These are phyloP conservation scores for Callipepla squamata DNA, from an alignment of 2,113 vertebrate species.

Conservation along the genomic window DNA sequence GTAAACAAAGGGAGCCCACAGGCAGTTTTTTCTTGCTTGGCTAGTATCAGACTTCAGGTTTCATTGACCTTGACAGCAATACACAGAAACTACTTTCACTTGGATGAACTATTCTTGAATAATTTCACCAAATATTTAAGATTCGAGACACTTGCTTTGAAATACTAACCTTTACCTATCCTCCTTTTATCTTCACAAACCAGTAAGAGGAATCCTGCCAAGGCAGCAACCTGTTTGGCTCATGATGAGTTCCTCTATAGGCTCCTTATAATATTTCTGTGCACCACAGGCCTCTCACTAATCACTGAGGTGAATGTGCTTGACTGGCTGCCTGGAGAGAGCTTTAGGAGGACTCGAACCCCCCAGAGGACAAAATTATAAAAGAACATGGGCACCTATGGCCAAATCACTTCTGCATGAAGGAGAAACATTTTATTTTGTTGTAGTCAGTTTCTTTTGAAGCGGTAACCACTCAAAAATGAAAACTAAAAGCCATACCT, in stretches of 20 bases:
- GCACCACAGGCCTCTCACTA: background rate
- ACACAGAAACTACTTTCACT: constrained; percentile 22
- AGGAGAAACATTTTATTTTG: constrained; percentile 42
- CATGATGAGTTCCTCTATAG: background rate
- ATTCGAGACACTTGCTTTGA: constrained; percentile 44
- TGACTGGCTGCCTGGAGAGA: constrained; percentile 45
- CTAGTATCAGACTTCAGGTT: background rate
- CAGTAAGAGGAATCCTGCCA: constrained; percentile 48
- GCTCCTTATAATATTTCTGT: constrained; percentile 12
- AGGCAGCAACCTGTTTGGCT: constrained; percentile 51
- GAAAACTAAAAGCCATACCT: background rate
- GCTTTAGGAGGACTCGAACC: constrained; percentile 33
- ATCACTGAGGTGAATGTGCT: constrained; percentile 13
- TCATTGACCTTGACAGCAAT: constrained; percentile 51
- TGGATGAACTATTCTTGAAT: constrained; percentile 41
- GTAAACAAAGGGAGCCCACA: constrained; percentile 1
- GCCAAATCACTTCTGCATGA: constrained; percentile 29
- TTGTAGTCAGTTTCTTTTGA: constrained; percentile 37
- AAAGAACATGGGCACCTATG: background rate
- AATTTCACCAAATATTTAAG: constrained; percentile 58
- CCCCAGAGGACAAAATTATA: constrained; percentile 35
- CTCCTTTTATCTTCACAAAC: constrained; percentile 56
- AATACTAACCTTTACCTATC: constrained; percentile 48
- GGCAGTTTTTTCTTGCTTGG: constrained; percentile 34
- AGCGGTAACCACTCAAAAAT: constrained; percentile 26